Conservation (phyloP, 30 jellyfish, hydroid and myxozoan genomes). For the Hydra vulgaris region DNA sequence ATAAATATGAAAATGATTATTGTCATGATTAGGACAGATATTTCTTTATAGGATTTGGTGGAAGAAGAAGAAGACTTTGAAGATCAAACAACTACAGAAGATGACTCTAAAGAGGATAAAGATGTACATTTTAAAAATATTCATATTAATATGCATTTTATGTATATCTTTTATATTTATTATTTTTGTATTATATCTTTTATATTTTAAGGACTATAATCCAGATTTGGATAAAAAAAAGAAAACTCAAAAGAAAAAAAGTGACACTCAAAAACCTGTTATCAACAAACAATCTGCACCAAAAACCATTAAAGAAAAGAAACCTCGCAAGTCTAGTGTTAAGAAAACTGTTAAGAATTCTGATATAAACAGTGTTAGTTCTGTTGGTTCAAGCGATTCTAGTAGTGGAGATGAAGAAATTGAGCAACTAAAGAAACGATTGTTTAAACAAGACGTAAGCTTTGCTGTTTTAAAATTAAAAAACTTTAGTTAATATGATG, state of each 20-base stretch:
- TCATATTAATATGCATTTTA: background rate
- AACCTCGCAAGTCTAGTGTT: constrained; percentile 8
- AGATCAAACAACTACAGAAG: constrained; percentile 10
- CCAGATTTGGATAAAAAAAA: constrained; percentile 2
- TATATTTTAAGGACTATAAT: constrained; percentile 8
- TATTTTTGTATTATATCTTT: background rate
- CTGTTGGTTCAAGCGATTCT: constrained; percentile 17
- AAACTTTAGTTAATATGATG: no score
- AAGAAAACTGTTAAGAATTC: constrained; percentile 8
- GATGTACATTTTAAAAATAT: constrained; percentile 6
- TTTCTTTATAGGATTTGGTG: background rate
- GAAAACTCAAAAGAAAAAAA: background rate
- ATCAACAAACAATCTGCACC: background rate
- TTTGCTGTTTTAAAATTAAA: background rate
- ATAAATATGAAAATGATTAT: no score
- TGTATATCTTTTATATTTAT: background rate
- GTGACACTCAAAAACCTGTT: background rate
- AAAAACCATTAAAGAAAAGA: constrained; percentile 14
- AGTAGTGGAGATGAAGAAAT: constrained; percentile 24
- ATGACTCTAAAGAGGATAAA: constrained; percentile 14
- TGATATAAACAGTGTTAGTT: constrained; percentile 19
- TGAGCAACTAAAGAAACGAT: constrained; percentile 16
- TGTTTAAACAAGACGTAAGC: constrained; percentile 20
- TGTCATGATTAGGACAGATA: no score
- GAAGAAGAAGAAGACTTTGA: constrained; percentile 19